Percentiles rank a stretch among this genome's conserved stretches.
phyloP scores from a whole-genome alignment of 1,140 invertebrate species.

The Lepidurus apus region DNA sequence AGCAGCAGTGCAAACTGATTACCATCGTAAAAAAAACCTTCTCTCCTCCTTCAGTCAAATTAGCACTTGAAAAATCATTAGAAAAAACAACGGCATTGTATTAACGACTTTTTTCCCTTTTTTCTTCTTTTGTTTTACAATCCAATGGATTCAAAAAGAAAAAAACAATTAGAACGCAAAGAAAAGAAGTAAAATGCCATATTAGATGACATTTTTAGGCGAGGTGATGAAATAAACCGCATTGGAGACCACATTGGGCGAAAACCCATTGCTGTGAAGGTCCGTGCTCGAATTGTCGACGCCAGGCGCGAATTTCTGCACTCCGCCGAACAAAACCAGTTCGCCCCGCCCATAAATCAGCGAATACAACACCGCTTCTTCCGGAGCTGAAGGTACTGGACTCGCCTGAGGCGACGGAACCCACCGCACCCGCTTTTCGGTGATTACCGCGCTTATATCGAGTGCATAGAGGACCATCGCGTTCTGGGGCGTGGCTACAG shows the following conservation, averaged over 20 bases:
- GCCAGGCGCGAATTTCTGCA: conserved; percentile 61
- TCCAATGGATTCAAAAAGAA: not conserved
- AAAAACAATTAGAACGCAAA: not conserved
- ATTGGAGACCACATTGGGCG: conserved; percentile 62
- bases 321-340: conserved; percentile 89
- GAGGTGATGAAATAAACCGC: conserved; percentile 71
- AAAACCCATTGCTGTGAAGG: conserved; percentile 42
- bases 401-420: conserved; percentile 54
- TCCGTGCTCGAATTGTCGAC: conserved; percentile 44
- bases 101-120: not conserved
- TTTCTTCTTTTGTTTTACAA: not conserved
- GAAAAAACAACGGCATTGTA: no score
- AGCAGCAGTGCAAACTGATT: no score
- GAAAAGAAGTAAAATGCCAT: not conserved
- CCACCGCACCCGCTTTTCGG: conserved; percentile 60
- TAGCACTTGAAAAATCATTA: no score
- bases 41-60: no score
- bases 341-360: conserved; percentile 83
- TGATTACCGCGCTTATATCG: conserved; percentile 68
- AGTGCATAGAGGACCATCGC: conserved; percentile 77
- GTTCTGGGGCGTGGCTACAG: conserved; percentile 43
- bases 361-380: conserved; percentile 84
- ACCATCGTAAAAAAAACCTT: no score
- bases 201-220: conserved; percentile 62
- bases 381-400: conserved; percentile 59